phyloP scores from a whole-genome alignment of 2,113 vertebrate genomes.

The Neofelis nebulosa region DNA sequence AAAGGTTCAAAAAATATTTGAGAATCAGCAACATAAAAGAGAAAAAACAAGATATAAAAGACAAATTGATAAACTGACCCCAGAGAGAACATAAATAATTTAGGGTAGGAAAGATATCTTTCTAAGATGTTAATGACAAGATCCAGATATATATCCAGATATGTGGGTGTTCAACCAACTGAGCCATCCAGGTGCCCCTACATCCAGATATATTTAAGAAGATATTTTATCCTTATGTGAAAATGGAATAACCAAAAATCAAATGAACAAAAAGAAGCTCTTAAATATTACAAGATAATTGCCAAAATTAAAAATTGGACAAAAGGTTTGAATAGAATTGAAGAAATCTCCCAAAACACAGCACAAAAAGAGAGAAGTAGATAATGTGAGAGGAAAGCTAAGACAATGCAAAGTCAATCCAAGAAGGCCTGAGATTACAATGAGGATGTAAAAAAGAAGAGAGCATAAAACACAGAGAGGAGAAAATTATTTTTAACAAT shows the following conservation, averaged over 20 bases:
- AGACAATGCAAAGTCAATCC: neutral
- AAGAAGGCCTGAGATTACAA: neutral
- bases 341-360: neutral
- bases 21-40: neutral
- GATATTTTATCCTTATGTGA: neutral
- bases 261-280: neutral
- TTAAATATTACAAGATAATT: neutral
- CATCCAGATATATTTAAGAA: neutral
- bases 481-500: slow-evolving; percentile 35
- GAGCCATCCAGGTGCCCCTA: neutral
- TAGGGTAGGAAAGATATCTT: neutral
- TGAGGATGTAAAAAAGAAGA: neutral
- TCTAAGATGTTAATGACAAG: neutral
- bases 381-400: neutral
- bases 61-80: neutral
- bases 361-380: neutral
- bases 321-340: neutral
- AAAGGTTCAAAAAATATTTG: neutral
- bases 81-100: neutral
- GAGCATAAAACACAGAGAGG: neutral
- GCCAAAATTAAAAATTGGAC: neutral
- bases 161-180: too few relatives aligned
- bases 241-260: neutral
- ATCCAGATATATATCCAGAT: neutral
- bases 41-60: neutral